These are phyloP conservation scores for Bombus soroeensis DNA, from an alignment of 1,140 invertebrate species.

Conservation along the genomic window DNA sequence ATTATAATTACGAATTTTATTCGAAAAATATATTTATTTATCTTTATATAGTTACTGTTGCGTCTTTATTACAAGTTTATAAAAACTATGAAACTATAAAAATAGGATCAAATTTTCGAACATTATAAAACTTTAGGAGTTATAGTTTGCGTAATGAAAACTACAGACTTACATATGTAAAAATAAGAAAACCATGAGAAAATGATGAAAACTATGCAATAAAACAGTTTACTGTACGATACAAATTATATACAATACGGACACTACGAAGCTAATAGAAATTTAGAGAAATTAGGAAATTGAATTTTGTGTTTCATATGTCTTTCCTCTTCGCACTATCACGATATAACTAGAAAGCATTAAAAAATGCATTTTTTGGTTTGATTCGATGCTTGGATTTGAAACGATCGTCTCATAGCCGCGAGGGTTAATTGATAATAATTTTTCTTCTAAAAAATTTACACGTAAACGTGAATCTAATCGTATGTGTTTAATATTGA, in stretches of 20 bases:
- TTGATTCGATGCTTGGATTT: not conserved
- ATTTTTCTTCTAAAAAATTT: not conserved
- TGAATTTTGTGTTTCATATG: too few species aligned
- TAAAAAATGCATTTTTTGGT: not conserved
- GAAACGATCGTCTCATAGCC: not conserved
- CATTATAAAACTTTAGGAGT: not conserved
- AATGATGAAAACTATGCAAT: not conserved
- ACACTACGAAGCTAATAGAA: not conserved
- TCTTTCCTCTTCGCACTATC: not conserved
- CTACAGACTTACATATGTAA: not conserved
- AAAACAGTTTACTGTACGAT: not conserved
- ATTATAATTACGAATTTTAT: not conserved
- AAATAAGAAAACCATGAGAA: not conserved
- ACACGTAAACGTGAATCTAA: not conserved
- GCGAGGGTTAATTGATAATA: not conserved
- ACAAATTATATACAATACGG: not conserved
- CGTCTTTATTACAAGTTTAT: not conserved
- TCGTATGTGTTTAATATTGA: not conserved
- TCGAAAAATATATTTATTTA: not conserved
- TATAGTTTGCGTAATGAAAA: not conserved
- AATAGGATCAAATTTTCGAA: not conserved
- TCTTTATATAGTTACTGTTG: not conserved
- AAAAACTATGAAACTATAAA: not conserved
- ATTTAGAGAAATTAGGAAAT: not conserved
- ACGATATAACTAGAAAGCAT: not conserved